Percentiles rank a stretch among this genome's conserved stretches.
These are phyloP conservation scores for Chascanopsetta lugubris DNA, from an alignment of 2,113 vertebrate species.

Conservation along the genomic window DNA sequence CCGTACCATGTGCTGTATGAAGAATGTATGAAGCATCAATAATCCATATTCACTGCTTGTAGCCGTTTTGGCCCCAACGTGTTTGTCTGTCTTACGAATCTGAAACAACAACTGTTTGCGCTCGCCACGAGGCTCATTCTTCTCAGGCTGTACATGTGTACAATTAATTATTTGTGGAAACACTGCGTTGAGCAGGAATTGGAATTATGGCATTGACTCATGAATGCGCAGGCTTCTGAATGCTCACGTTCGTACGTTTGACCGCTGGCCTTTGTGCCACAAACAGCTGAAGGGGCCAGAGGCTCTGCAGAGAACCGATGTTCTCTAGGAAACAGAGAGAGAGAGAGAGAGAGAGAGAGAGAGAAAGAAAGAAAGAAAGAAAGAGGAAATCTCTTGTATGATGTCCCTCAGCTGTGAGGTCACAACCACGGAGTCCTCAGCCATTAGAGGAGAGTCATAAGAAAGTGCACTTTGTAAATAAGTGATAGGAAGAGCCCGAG, in stretches of 20 bases:
- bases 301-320: not conserved
- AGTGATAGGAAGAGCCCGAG: slow-evolving; percentile 67
- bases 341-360: not conserved
- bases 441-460: slow-evolving; percentile 42
- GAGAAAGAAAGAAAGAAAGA: not conserved
- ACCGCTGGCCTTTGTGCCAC: slow-evolving; percentile 27
- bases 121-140: slow-evolving; percentile 1
- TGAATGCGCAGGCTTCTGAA: slow-evolving; percentile 21
- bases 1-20: slow-evolving; percentile 59
- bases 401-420: slow-evolving; percentile 24
- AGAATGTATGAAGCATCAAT: slow-evolving; percentile 73
- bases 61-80: slow-evolving; percentile 26
- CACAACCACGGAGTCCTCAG: slow-evolving; percentile 16
- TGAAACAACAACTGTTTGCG: slow-evolving; percentile 21
- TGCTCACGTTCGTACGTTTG: slow-evolving; percentile 55
- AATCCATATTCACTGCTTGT: slow-evolving; percentile 60
- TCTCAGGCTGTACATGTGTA: slow-evolving; percentile 15
- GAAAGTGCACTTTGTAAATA: slow-evolving; percentile 71
- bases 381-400: not conserved
- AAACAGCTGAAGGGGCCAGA: not conserved
- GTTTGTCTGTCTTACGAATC: slow-evolving; percentile 26
- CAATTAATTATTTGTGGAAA: slow-evolving; percentile 50
- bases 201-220: slow-evolving; percentile 28
- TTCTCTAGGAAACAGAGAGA: not conserved
- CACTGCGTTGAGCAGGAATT: not conserved